Conservation (phyloP, 2,113 vertebrate genomes). For the Microtus richardsoni region DNA sequence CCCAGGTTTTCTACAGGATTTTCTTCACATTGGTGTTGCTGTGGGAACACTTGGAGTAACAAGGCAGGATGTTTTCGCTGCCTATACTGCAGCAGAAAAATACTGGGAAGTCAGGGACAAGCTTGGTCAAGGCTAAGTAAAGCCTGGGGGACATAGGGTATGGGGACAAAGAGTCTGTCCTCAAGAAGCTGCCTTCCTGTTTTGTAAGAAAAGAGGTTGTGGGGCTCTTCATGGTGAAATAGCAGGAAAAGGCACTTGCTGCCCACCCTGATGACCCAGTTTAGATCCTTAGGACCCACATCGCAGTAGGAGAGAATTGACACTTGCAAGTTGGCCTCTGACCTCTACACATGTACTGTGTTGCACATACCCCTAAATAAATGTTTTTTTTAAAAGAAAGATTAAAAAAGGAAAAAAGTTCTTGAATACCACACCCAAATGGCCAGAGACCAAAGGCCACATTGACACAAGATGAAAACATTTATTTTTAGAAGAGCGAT, state of each 20-base stretch:
- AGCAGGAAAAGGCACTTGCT: neutral
- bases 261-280: neutral
- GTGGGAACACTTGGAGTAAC: too few relatives aligned
- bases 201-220: neutral
- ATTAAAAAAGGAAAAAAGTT: neutral
- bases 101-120: too few relatives aligned
- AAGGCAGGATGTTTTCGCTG: neutral
- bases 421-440: neutral
- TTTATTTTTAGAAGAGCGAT: neutral
- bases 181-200: too few relatives aligned
- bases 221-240: neutral
- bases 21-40: neutral
- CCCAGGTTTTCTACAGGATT: neutral
- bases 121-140: neutral
- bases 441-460: neutral
- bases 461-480: neutral
- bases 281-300: neutral
- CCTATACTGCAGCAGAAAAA: neutral
- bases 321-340: neutral
- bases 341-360: neutral
- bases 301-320: neutral
- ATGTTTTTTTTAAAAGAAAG: too few relatives aligned
- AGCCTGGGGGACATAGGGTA: neutral
- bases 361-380: neutral
- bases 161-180: neutral